These are phyloP conservation scores for Ceratitis capitata DNA, from an alignment of 1,140 invertebrate genomes.

Conservation along the genomic window DNA sequence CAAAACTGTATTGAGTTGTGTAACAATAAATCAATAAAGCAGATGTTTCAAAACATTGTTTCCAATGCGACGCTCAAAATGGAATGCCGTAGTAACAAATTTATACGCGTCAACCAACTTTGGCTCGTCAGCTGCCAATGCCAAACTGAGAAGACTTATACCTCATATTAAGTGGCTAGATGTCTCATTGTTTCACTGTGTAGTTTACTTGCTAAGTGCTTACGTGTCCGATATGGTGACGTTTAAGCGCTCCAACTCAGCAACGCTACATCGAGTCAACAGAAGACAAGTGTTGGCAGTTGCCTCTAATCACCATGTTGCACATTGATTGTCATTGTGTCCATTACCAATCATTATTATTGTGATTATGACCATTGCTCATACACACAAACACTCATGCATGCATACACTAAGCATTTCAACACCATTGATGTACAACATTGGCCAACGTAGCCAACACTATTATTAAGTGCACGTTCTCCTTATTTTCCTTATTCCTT, in stretches of 20 bases:
- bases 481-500: neutral
- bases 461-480: neutral
- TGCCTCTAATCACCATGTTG: slow-evolving; percentile 10
- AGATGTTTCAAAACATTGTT: neutral
- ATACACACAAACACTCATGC: too few relatives aligned
- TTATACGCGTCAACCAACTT: neutral
- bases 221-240: neutral
- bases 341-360: slow-evolving; percentile 17
- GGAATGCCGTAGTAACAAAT: neutral
- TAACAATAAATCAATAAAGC: neutral
- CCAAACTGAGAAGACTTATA: neutral
- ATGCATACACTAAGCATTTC: too few relatives aligned
- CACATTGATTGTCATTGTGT: neutral
- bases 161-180: neutral
- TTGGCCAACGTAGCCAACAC: neutral
- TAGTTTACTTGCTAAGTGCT: neutral
- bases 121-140: neutral
- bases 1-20: neutral
- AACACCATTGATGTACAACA: neutral
- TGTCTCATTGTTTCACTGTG: neutral
- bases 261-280: neutral
- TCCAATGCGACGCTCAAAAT: neutral
- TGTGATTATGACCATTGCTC: neutral
- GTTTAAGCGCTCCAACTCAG: neutral
- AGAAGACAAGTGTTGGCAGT: neutral